Base-by-base conservation (phyloP, 2,113 vertebrate genomes). In the Myotis yumanensis region DNA sequence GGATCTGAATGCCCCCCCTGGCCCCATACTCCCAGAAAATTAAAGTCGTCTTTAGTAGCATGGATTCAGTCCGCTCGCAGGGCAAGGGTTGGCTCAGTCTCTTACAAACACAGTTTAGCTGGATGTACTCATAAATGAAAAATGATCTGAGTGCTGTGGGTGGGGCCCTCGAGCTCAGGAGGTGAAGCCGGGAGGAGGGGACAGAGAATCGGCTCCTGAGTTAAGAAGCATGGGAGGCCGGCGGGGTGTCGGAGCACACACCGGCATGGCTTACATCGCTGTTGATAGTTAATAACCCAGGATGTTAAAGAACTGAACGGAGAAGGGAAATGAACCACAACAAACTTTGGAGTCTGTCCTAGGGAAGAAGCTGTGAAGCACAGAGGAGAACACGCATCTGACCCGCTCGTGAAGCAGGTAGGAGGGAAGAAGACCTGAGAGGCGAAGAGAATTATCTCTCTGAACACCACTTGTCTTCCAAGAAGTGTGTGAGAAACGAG, bases 111-210 rank as follows among this genome's bases (percentile, higher is more conserved):
- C 72, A 88, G 88, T 94, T 77, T 88, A 96, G 96, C 95, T 96
- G 96, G 90, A 95, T 94, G 92, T 80, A 84, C 82, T 96, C 97
- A 88, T 90, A 97, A 93, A 96, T 96, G 95, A 96, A 96, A 96
- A 96, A 94, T 95, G 95, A 96, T 97, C 48, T 5, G 87, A 79
- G 93, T 89, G 94, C 79, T 54, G 85, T 91, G 97, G 96, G 98
- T 97, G 98, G 97, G 96, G 97, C 96, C 3, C 69, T 1, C 0
- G 2, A 69, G 76, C 96, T 62, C 68, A 40, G 91, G 96, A 98
- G 81, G 92, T 48, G 52, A 94, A 91, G 96, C 43, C 5, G n/a
- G 86, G 88, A 77, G 80, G 86, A 54, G 76, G 95, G 37, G 59
- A 20, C 64, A 68, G 66, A 48, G 73, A 32, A 51, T 82, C 89